phyloP scores from a whole-genome alignment of 2,888 invertebrate species.

The Chaitophorus viminalis region DNA sequence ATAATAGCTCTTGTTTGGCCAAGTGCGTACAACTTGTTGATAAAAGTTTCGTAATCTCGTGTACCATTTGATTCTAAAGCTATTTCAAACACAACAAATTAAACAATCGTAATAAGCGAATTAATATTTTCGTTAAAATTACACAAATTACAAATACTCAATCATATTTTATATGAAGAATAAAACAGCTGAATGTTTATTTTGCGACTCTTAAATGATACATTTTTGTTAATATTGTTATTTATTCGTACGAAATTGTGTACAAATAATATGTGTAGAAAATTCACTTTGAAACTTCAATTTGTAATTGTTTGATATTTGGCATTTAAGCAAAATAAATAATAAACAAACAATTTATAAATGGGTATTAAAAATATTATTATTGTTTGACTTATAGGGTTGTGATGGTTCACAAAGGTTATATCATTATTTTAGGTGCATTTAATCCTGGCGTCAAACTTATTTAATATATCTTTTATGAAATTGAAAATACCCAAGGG shows the following conservation, averaged over 20 bases:
- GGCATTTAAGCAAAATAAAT: too few relatives aligned
- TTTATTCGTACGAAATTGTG: neutral
- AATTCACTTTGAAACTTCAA: neutral
- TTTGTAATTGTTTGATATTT: too few relatives aligned
- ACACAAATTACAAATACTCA: neutral
- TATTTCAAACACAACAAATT: neutral
- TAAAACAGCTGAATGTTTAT: neutral
- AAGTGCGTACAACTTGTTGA: neutral
- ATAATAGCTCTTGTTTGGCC: neutral
- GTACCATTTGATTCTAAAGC: constrained; percentile 17
- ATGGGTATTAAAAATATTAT: neutral
- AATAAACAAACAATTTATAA: too few relatives aligned
- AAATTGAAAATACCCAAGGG: too few relatives aligned
- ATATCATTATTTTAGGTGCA: neutral
- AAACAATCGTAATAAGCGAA: neutral
- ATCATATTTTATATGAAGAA: neutral
- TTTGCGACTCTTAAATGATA: neutral
- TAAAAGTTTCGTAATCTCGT: constrained; percentile 38
- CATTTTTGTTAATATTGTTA: neutral
- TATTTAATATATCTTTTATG: too few relatives aligned
- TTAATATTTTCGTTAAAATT: neutral
- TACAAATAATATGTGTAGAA: neutral
- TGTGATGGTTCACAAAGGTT: neutral
- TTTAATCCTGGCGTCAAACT: too few relatives aligned
- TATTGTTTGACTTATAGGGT: neutral